Conservation (phyloP, 2,797 vertebrate genomes). For the Phyllotis vaccarum region DNA sequence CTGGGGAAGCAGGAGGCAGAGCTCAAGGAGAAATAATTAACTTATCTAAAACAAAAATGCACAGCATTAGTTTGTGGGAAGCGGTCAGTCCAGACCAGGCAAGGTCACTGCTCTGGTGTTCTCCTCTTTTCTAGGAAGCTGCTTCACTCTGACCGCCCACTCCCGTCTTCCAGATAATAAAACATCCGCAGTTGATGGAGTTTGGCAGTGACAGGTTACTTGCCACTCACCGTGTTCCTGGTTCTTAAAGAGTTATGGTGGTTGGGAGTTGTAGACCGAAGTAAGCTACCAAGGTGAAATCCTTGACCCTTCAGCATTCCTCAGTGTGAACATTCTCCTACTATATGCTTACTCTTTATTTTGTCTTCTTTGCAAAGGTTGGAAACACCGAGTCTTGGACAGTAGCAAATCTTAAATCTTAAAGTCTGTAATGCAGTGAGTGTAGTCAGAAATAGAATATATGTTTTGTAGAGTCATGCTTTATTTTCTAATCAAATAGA, state of each 20-base stretch:
- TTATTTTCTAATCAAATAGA: neutral
- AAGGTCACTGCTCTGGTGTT: neutral
- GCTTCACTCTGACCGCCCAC: neutral
- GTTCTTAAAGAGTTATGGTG: neutral
- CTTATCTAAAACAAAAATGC: slow-evolving; percentile 39
- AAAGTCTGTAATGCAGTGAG: neutral
- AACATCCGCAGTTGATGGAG: neutral
- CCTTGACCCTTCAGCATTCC: neutral
- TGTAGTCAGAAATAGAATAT: neutral
- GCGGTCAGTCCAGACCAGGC: neutral
- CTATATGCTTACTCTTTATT: slow-evolving; percentile 15
- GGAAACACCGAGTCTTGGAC: neutral
- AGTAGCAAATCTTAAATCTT: neutral
- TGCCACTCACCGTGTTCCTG: neutral
- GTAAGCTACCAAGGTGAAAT: neutral
- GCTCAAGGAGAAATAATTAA: slow-evolving; percentile 68
- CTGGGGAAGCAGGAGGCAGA: slow-evolving; percentile 52
- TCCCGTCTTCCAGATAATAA: neutral
- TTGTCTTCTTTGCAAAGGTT: slow-evolving; percentile 45
- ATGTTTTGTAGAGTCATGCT: neutral
- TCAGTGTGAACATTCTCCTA: neutral
- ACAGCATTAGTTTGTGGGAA: slow-evolving; percentile 35
- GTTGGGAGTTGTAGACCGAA: neutral
- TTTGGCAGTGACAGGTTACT: neutral
- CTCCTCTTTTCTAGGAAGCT: neutral